A percentile compares a stretch with the other conserved stretches of the same genome.
Conservation (phyloP, 2,888 invertebrate species). For the Microplitis deprimator region DNA sequence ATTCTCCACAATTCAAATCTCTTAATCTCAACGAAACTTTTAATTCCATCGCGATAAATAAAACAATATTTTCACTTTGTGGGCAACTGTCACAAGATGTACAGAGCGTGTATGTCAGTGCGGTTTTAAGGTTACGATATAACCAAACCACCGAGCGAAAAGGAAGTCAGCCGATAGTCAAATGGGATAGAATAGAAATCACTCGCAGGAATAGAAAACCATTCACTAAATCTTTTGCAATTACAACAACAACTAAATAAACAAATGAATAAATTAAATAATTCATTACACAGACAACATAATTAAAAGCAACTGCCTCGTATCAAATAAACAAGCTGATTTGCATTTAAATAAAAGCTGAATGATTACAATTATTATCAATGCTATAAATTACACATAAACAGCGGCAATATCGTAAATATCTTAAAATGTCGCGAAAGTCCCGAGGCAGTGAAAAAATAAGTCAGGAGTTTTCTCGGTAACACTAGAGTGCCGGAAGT, state of each 20-base stretch:
- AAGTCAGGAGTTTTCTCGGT: slow-evolving; percentile 36
- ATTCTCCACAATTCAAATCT: background rate
- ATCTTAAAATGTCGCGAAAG: slow-evolving; percentile 34
- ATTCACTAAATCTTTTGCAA: background rate
- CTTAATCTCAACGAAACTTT: slow-evolving; percentile 4
- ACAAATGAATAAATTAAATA: background rate
- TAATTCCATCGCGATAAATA: slow-evolving; percentile 15
- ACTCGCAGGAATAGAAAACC: background rate
- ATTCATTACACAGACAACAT: background rate
- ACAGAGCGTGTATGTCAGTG: slow-evolving; percentile 31
- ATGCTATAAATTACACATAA: slow-evolving; percentile 14
- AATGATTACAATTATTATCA: slow-evolving; percentile 32
- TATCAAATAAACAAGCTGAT: background rate
- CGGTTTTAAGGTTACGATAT: slow-evolving; percentile 40
- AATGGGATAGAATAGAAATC: slow-evolving; percentile 41
- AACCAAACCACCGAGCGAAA: slow-evolving; percentile 38
- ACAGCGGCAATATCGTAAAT: background rate
- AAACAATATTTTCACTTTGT: slow-evolving; percentile 15
- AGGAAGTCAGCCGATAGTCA: slow-evolving; percentile 32
- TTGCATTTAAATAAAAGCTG: slow-evolving; percentile 1
- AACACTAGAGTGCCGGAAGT: slow-evolving; percentile 48
- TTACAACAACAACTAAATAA: slow-evolving; percentile 33
- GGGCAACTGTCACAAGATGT: slow-evolving; percentile 20
- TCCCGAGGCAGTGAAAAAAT: slow-evolving; percentile 12
- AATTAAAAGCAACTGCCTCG: background rate